These are phyloP conservation scores for Trachymyrmex septentrionalis DNA, from an alignment of 1,140 invertebrate genomes.

Conservation along the genomic window DNA sequence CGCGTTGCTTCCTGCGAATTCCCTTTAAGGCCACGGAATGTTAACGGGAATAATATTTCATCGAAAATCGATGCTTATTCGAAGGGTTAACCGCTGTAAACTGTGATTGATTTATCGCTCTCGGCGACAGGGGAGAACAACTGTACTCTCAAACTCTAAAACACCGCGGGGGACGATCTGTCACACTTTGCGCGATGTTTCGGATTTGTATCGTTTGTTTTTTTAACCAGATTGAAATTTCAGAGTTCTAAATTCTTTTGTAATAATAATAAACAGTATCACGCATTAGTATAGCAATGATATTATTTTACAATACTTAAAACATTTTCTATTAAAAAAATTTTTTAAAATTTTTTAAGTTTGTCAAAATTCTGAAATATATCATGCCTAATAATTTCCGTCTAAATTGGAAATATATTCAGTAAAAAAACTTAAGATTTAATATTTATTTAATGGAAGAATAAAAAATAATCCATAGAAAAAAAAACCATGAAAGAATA, in stretches of 20 bases:
- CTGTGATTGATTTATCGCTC: slow-evolving; percentile 58
- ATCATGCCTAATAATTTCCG: background rate
- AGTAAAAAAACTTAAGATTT: background rate
- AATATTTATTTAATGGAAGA: background rate
- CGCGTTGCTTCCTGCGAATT: slow-evolving; percentile 48
- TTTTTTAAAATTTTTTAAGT: background rate
- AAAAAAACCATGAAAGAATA: background rate
- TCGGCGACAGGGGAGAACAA: slow-evolving; percentile 34
- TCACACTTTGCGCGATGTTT: slow-evolving; percentile 33
- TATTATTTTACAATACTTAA: background rate
- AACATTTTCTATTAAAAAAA: background rate
- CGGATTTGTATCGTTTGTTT: slow-evolving; percentile 21
- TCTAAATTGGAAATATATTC: background rate
- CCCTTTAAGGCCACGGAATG: slow-evolving; percentile 48
- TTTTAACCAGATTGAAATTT: background rate
- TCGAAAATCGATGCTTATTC: slow-evolving; percentile 60
- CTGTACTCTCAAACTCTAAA: slow-evolving; percentile 40
- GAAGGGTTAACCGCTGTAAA: slow-evolving; percentile 55
- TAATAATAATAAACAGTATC: background rate
- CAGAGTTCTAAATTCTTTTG: background rate
- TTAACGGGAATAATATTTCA: slow-evolving; percentile 63
- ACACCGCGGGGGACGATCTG: slow-evolving; percentile 39
- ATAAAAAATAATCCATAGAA: background rate
- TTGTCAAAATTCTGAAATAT: background rate
- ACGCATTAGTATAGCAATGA: background rate